Percentiles rank a stretch among this genome's conserved stretches.
Conservation (phyloP, 2,888 invertebrate genomes). For the Scelioninae gen. 1 region DNA sequence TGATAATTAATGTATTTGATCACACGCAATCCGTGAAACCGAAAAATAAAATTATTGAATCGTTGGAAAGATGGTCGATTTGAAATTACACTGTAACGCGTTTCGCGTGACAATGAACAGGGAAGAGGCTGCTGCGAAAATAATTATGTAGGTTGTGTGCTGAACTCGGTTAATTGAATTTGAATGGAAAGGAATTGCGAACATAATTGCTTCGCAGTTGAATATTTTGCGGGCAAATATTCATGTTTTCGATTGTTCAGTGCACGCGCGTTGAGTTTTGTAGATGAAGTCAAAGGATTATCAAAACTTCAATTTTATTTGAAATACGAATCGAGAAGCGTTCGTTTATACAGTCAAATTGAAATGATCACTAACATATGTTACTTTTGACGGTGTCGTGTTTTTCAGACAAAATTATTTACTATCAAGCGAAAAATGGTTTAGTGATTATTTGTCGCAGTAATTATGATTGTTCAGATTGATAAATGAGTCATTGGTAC, state of each 20-base stretch:
- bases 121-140: constrained; percentile 52
- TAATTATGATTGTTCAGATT: not conserved
- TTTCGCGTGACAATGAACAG: too few relatives aligned
- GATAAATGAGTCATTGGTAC: not conserved
- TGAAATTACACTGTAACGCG: too few relatives aligned
- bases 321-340: constrained; percentile 39
- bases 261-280: constrained; percentile 37
- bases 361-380: constrained; percentile 47
- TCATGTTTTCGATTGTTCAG: constrained; percentile 44
- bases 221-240: constrained; percentile 59
- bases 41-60: too few relatives aligned
- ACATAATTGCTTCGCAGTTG: constrained; percentile 58
- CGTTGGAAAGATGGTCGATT: too few relatives aligned
- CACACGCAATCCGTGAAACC: too few relatives aligned
- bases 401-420: constrained; percentile 38
- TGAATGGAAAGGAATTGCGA: constrained; percentile 59
- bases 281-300: constrained; percentile 63
- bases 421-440: constrained; percentile 25
- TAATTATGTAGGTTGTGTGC: constrained; percentile 54
- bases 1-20: too few relatives aligned
- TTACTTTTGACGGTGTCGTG: constrained; percentile 1
- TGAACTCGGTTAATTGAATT: constrained; percentile 60
- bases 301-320: constrained; percentile 62
- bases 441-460: constrained; percentile 20
- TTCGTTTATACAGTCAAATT: constrained; percentile 34